These are phyloP conservation scores for Galago senegalensis DNA, from an alignment of 2,797 vertebrate species.

Conservation along the genomic window DNA sequence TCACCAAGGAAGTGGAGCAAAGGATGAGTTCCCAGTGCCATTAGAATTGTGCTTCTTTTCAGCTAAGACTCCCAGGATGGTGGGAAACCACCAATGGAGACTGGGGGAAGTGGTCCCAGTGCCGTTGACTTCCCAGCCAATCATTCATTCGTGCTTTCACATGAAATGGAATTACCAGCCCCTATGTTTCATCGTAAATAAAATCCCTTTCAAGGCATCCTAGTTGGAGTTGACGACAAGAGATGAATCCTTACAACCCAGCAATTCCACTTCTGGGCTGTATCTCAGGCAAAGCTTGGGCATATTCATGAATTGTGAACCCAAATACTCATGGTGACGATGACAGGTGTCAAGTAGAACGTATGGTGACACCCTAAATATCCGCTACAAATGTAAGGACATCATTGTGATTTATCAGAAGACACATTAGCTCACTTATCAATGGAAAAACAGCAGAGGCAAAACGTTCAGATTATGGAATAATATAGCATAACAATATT, in stretches of 20 bases:
- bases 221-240: neutral
- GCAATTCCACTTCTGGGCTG: neutral
- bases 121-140: neutral
- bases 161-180: neutral
- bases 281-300: neutral
- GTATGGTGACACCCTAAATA: fast-evolving
- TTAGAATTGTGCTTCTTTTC: neutral
- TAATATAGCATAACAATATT: neutral
- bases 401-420: no score
- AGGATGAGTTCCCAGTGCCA: neutral
- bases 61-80: neutral
- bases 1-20: neutral
- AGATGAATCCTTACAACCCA: neutral
- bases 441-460: neutral
- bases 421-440: neutral
- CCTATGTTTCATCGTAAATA: neutral
- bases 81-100: neutral
- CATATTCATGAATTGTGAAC: neutral
- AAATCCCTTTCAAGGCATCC: neutral
- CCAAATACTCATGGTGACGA: fast-evolving
- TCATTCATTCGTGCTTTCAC: neutral
- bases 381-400: neutral
- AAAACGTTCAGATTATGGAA: neutral
- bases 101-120: neutral
- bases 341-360: fast-evolving